Evolutionary conservation across 2,113 vertebrate genomes (phyloP), one percentile per base, ranked within the genome.

Genomic region (Pungitius pungitius): DNA sequence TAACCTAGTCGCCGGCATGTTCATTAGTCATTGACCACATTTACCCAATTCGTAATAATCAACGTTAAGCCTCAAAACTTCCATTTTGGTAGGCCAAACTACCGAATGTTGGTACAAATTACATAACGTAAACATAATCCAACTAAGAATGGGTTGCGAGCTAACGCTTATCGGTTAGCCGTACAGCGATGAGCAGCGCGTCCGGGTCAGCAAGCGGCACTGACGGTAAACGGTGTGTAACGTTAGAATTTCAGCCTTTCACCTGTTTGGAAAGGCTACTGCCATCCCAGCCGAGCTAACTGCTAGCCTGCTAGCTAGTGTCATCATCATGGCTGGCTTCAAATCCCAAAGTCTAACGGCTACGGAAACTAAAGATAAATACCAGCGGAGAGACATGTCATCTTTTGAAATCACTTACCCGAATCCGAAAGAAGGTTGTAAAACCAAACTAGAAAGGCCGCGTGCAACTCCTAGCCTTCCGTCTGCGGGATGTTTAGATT

Each of bases 321-420:
- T 81, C 76, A 79, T 77, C 84, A 81, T 80, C 80, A 87, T 86
- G 87, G 81, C 84, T 87, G 87, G 39, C 70, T 70, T 59, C 61
- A 70, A 76, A 79, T 57, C 65, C 67, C 73, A 84, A 90, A 89
- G 77, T 86, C 67, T 78, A 75, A 13, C 52, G 69, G 35, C 47
- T 40, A 9, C 43, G 56, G 7, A n/a, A 10, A 9, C 8, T n/a
- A 33, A 63, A 66, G 3, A 39, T 22, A 60, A 30, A 57, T 11
- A 26, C 6, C 8, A 10, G 40, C 22, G 24, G 4, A 10, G 3
- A 61, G 1, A 75, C 5, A 8, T 1, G 0, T 14, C 2, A 1
- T 40, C 4, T 6, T 13, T 5, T 3, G 13, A 20, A 10, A 8
- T 43, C 39, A 37, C 90, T 89, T 80, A 92, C 92, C 87, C 56